Evolutionary conservation across 1,140 invertebrate genomes (phyloP), one percentile per base, ranked within the genome.

Genomic region (Aleiodes sp.): DNA sequence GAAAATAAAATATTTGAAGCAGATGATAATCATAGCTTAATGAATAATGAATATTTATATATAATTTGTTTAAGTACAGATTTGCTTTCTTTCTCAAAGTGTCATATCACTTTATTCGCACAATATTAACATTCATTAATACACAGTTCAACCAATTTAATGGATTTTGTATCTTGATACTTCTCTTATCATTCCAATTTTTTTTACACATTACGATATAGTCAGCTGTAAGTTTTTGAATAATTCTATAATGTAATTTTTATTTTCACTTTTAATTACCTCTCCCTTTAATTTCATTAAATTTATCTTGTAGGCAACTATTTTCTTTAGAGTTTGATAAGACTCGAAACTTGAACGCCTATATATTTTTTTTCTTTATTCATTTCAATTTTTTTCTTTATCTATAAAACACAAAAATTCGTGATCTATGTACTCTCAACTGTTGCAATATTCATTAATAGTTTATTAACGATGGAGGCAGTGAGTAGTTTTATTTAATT

Each of bases 91-190:
- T 26, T 31, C 74, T 70, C 79, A 84, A 85, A 85, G 81, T 83
- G 83, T 83, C 76, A 75, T 76, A 74, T 84, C 80, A 86, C 83
- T 86, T 86, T 85, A 84, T 85, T 85, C 77, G 81, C 80, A 85
- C 82, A 85, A 82, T 86, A 79, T 75, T 85, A 85, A 85, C 83
- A 86, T 85, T 82, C 77, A 85, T 84, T 86, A 86, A 81, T 85
- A 84, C 84, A 85, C 82, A 84, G 84, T 85, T 86, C 78, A 85
- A 85, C 78, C 73, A 75, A 85, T 86, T 43, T 16, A 80, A 82
- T 80, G 31, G 78, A 64, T 70, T 63, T 39, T 65, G 12, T 31
- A 52, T n/a, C n/a, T n/a, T n/a, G n/a, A 46, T 69, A 46, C 39
- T 41, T n/a, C 21, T n/a, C 9, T 46, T 28, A 26, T 41, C 43